Conservation (phyloP, 2,797 vertebrate genomes). For the Alca torda region DNA sequence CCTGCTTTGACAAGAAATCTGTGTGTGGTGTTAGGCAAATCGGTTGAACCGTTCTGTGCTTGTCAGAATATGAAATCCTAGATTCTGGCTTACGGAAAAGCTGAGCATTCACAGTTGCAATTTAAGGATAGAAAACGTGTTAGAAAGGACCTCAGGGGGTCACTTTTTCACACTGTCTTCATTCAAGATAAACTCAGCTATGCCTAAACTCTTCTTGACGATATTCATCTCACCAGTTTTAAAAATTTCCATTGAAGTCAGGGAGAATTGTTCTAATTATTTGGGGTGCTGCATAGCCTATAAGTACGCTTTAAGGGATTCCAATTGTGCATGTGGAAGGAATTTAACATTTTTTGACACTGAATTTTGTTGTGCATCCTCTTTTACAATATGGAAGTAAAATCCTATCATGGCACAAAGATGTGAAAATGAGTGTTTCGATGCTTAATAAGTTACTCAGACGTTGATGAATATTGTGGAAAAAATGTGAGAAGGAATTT, state of each 20-base stretch:
- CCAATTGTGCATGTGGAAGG: background rate
- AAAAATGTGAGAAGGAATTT: background rate
- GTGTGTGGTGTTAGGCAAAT: background rate
- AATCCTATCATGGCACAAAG: background rate
- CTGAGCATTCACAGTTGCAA: background rate
- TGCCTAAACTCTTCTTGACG: background rate
- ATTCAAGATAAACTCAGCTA: background rate
- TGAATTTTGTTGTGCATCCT: background rate
- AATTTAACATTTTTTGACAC: background rate
- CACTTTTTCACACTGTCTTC: background rate
- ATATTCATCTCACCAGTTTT: background rate
- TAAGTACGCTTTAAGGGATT: background rate
- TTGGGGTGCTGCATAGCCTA: background rate
- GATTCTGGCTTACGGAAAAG: background rate
- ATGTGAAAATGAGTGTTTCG: background rate
- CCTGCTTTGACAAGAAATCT: background rate
- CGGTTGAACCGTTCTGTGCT: background rate
- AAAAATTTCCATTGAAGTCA: background rate
- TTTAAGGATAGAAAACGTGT: background rate
- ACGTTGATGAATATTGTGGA: background rate
- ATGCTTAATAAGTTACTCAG: background rate
- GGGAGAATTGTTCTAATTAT: background rate
- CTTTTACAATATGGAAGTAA: background rate
- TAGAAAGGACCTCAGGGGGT: background rate
- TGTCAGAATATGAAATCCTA: background rate